Base-by-base conservation (phyloP, 2,113 vertebrate species). In the Rhinoderma darwinii region DNA sequence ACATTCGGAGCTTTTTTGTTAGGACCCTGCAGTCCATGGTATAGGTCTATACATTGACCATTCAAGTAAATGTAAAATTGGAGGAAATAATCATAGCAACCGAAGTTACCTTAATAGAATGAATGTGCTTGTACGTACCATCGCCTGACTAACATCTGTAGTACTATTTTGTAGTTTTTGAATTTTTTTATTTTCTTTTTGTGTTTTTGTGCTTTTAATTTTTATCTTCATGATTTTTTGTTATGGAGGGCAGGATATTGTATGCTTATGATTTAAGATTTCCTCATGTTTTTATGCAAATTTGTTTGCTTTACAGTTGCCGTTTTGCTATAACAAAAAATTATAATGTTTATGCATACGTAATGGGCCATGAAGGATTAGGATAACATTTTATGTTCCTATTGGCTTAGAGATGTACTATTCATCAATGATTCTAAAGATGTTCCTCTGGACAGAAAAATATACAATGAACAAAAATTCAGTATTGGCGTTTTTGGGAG, bases 201-300 rank as follows among this genome's bases (percentile, higher is more conserved):
- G 9, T 75, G 41, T 27, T 44, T 54, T 35, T 54, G 5, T 73
- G 8, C 27, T 66, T 32, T 73, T 22, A 44, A 44, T 50, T 75
- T 78, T 43, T 74, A 77, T n/a, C 5, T 20, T 61, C 12, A n/a
- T 61, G 54, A 41, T 61, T 37, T 61, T 79, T 73, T 44, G n/a
- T 76, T 11, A 14, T 6, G 54, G 78, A 61, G 51, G 51, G 4
- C 54, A 51, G 15, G 25, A 17, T 61, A 35, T 37, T 39, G 35
- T 32, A 39, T 32, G 6, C 39, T 80, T 11, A 39, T 77, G 27
- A 77, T 50, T 77, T 50, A 77, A 35, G 74, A 50, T 50, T 51
- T 77, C 39, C 39, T 73, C 12, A 4, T 25, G 27, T 30, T 50
- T 79, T 54, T 10, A 18, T 79, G 25, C 50, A 56, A 22, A 11